Evolutionary conservation across 2,797 vertebrate species (phyloP).

Genomic region (Ciconia nigra): DNA sequence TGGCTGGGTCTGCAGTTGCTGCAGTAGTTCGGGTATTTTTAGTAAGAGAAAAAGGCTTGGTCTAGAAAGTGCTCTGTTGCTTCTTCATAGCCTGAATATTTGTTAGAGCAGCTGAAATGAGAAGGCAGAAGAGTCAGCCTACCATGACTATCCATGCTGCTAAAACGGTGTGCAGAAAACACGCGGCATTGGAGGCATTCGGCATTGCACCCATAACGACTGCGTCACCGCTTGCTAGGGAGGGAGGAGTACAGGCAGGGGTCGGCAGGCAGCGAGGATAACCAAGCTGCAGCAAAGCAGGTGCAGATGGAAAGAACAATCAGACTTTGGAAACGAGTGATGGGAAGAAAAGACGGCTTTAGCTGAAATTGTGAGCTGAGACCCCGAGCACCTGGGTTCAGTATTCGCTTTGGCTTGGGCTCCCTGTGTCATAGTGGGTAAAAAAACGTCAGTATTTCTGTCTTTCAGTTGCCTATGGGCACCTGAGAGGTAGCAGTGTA

Average conservation of each 20-base stretch:
- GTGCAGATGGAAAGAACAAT: background rate
- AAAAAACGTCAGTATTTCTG: background rate
- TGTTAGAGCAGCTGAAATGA: background rate
- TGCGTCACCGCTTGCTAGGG: background rate
- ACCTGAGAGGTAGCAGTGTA: background rate
- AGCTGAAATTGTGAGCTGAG: background rate
- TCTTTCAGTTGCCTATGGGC: fast-evolving
- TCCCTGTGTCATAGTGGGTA: background rate
- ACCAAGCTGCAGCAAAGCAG: background rate
- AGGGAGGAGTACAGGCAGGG: background rate
- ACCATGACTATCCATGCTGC: background rate
- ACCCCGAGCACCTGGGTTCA: background rate
- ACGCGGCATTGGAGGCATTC: background rate
- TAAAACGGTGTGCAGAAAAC: background rate
- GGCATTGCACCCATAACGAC: background rate
- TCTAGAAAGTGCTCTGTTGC: background rate
- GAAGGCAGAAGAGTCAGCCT: background rate
- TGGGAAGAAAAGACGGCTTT: background rate
- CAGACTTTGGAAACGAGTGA: background rate
- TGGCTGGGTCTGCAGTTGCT: background rate
- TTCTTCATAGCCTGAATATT: background rate
- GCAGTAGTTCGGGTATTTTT: background rate
- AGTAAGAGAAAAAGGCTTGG: background rate
- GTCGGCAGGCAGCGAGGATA: background rate
- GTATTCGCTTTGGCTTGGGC: background rate